Evolutionary conservation across 2,888 invertebrate species (phyloP).

Genomic region (Atethmia centrago): DNA sequence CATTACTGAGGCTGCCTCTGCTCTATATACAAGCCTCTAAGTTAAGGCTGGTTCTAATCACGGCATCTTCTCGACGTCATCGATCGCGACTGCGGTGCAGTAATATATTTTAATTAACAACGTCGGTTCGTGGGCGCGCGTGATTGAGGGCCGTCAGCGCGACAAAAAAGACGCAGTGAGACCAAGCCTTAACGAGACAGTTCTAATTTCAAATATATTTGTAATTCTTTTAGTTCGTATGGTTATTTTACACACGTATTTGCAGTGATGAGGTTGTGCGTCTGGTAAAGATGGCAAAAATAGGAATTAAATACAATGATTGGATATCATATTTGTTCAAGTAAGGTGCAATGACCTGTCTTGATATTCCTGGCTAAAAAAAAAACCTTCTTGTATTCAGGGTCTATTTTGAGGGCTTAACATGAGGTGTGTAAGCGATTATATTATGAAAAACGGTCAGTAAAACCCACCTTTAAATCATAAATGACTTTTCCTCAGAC

Average conservation of each 20-base stretch:
- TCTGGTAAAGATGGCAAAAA: background rate
- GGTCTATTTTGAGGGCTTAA: background rate
- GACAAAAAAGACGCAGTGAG: slow-evolving; percentile 71
- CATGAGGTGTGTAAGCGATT: background rate
- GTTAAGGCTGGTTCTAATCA: slow-evolving; percentile 70
- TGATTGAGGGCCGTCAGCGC: slow-evolving; percentile 74
- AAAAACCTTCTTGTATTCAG: background rate
- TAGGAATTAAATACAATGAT: background rate
- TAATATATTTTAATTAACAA: slow-evolving; percentile 82
- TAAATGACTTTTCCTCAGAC: background rate
- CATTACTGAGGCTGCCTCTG: slow-evolving; percentile 50
- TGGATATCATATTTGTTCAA: background rate
- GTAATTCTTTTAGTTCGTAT: slow-evolving; percentile 54
- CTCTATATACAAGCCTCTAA: slow-evolving; percentile 58
- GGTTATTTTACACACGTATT: slow-evolving; percentile 38
- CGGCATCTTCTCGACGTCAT: slow-evolving; percentile 71
- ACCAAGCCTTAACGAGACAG: slow-evolving; percentile 69
- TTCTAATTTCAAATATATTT: slow-evolving; percentile 64
- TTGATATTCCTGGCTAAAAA: background rate
- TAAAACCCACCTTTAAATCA: background rate
- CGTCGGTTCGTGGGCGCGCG: slow-evolving; percentile 72
- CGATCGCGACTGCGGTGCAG: slow-evolving; percentile 68
- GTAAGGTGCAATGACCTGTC: background rate
- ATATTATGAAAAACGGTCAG: background rate
- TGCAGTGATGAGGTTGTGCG: background rate